These are phyloP conservation scores for Ypsolopha sequella DNA, from an alignment of 2,888 invertebrate species.

Conservation along the genomic window DNA sequence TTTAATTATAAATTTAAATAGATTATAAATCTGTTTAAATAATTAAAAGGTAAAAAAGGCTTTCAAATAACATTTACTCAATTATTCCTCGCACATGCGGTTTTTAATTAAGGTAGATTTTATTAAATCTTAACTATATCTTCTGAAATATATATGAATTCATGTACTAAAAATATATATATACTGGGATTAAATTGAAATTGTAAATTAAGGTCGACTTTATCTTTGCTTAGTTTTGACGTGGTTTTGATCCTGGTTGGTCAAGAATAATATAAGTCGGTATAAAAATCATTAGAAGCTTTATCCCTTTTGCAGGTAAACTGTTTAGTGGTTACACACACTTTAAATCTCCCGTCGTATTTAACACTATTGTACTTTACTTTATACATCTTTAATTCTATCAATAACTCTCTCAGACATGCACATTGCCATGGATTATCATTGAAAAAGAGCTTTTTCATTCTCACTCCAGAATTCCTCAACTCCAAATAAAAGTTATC, in stretches of 20 bases:
- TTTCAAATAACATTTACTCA: no score
- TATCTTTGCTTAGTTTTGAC: background rate
- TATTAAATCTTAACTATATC: no score
- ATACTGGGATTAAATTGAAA: no score
- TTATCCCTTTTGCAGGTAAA: conserved; percentile 36
- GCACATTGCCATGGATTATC: conserved; percentile 59
- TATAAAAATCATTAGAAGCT: conserved; percentile 27
- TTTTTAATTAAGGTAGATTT: no score
- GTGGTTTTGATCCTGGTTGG: conserved; percentile 5
- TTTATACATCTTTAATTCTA: conserved; percentile 33
- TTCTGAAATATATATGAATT: no score
- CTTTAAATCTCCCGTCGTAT: conserved; percentile 35
- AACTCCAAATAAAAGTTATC: conserved; percentile 49
- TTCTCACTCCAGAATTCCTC: conserved; percentile 32
- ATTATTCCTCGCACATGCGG: no score
- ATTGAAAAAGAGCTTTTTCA: conserved; percentile 43
- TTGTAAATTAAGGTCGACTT: no score
- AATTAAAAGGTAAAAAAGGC: no score
- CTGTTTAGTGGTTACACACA: conserved; percentile 37
- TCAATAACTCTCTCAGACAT: conserved; percentile 37
- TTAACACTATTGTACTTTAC: conserved; percentile 34
- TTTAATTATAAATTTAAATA: no score
- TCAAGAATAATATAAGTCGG: conserved; percentile 24
- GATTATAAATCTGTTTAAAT: no score
- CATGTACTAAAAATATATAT: no score